Conservation (phyloP, 2,888 invertebrate genomes). For the Chrysolina oricalcia region DNA sequence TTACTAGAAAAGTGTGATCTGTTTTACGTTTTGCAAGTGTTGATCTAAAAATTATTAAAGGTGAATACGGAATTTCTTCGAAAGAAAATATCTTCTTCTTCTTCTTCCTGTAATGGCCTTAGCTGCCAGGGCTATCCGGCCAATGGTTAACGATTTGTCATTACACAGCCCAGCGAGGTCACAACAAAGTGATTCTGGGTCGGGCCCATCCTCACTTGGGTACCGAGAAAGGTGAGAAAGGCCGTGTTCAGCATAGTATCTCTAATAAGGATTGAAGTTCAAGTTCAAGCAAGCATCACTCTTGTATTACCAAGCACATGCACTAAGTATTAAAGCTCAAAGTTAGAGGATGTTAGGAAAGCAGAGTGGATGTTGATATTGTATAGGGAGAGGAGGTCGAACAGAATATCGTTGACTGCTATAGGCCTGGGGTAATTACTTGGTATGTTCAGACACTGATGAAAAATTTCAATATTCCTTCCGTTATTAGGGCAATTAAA, state of each 20-base stretch:
- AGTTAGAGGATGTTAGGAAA: too few relatives aligned
- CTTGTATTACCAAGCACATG: too few relatives aligned
- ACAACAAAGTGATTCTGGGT: conserved; percentile 1
- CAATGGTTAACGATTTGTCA: background rate
- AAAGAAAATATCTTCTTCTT: too few relatives aligned
- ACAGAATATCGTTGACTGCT: background rate
- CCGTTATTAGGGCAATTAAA: background rate
- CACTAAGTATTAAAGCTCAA: too few relatives aligned
- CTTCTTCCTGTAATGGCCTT: conserved; percentile 9
- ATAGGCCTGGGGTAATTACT: background rate
- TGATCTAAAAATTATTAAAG: too few relatives aligned
- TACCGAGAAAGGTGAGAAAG: background rate
- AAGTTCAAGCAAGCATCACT: background rate
- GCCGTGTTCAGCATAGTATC: background rate
- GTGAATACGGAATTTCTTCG: too few relatives aligned
- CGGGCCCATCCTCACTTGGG: background rate
- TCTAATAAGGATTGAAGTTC: background rate
- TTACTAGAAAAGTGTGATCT: too few relatives aligned
- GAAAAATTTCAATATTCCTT: background rate
- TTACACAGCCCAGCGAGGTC: background rate
- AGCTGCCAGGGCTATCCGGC: background rate
- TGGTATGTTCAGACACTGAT: background rate
- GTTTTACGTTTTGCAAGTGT: too few relatives aligned
- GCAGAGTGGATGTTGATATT: too few relatives aligned
- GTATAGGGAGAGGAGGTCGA: background rate